A percentile compares a stretch with the other conserved stretches of the same genome.
Conservation (phyloP, 2,797 vertebrate genomes). For the Poliocrania exsul region DNA sequence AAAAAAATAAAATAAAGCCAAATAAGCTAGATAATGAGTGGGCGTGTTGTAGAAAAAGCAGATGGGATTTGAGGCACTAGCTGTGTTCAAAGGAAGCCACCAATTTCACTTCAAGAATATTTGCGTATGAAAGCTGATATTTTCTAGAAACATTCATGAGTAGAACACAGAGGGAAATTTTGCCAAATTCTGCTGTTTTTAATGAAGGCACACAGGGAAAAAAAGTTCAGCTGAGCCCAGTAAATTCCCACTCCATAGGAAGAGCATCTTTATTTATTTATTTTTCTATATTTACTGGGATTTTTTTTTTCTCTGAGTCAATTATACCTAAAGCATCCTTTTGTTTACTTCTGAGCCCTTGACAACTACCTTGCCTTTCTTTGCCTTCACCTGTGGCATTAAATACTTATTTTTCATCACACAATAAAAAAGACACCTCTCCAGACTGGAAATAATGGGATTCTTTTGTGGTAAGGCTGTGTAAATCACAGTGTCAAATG, state of each 20-base stretch:
- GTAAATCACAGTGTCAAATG: constrained; percentile 69
- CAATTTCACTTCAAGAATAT: constrained; percentile 72
- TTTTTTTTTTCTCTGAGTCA: constrained; percentile 48
- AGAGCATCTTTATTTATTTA: constrained; percentile 39
- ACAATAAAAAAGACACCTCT: constrained; percentile 19
- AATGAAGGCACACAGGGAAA: constrained; percentile 8
- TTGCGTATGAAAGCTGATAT: constrained; percentile 71
- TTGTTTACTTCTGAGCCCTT: constrained; percentile 40
- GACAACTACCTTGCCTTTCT: constrained; percentile 13
- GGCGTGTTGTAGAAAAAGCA: constrained; percentile 71
- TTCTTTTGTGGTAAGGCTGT: constrained; percentile 56
- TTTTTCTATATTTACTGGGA: constrained; percentile 43
- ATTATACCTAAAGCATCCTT: constrained; percentile 37
- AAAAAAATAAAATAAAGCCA: constrained; percentile 70
- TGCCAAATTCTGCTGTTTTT: constrained; percentile 64
- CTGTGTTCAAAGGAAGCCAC: constrained; percentile 67
- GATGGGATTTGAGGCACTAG: constrained; percentile 71
- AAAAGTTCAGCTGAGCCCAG: constrained; percentile 28
- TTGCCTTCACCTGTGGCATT: constrained; percentile 57
- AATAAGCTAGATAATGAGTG: constrained; percentile 76
- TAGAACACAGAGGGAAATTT: constrained; percentile 65
- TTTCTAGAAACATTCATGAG: constrained; percentile 72
- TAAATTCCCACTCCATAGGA: constrained; percentile 34
- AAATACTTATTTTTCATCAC: constrained; percentile 50
- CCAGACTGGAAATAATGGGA: constrained; percentile 44